phyloP scores from a whole-genome alignment of 1,140 invertebrate species.

The Globodera rostochiensis region DNA sequence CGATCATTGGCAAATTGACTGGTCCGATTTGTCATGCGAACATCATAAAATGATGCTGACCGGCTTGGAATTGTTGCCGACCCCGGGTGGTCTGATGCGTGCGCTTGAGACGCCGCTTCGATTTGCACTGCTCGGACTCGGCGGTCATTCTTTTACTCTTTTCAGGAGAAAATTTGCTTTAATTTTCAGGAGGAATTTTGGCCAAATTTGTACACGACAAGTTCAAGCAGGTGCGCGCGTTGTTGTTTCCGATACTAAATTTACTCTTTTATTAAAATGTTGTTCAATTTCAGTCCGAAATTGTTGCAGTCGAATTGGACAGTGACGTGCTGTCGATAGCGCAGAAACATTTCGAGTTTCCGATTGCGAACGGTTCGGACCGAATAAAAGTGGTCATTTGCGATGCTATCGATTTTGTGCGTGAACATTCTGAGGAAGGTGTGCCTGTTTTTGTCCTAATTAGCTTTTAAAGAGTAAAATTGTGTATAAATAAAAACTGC shows the following conservation, averaged over 20 bases:
- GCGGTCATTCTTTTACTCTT: conserved; percentile 50
- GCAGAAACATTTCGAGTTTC: conserved; percentile 51
- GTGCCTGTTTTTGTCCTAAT: neutral
- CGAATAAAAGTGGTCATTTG: conserved; percentile 45
- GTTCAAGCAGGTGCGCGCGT: conserved; percentile 8
- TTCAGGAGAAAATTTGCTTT: conserved; percentile 39
- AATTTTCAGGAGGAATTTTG: conserved; percentile 25
- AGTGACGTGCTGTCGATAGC: conserved; percentile 50
- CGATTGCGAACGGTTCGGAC: conserved; percentile 11
- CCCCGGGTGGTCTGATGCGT: neutral
- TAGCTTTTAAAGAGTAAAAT: conserved; percentile 33
- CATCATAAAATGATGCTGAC: conserved; percentile 50
- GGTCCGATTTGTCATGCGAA: conserved; percentile 50
- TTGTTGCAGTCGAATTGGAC: conserved; percentile 55
- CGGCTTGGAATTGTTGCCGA: conserved; percentile 41
- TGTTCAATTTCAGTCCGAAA: conserved; percentile 43
- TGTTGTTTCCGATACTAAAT: conserved; percentile 6
- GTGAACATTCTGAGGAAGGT: conserved; percentile 3
- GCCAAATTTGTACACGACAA: conserved; percentile 24
- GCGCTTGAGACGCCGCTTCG: conserved; percentile 26
- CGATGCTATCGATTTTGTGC: conserved; percentile 48
- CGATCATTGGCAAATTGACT: conserved; percentile 18
- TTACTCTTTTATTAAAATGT: conserved; percentile 9
- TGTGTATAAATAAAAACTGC: neutral
- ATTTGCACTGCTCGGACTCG: conserved; percentile 53